Evolutionary conservation across 2,113 vertebrate genomes (phyloP).

Genomic region (Oncorhynchus tshawytscha): DNA sequence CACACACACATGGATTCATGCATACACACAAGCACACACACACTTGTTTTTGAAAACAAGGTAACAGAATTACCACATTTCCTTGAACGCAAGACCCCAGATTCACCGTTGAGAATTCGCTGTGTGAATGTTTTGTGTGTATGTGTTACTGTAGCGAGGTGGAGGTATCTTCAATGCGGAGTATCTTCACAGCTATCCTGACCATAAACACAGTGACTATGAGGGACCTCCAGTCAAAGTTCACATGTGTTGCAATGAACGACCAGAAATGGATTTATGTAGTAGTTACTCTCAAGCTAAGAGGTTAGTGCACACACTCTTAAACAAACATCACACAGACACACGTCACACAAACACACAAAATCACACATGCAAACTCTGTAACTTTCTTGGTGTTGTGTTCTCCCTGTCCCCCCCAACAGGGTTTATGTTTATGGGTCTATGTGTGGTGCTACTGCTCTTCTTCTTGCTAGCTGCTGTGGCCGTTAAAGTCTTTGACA

Average conservation of each 20-base stretch:
- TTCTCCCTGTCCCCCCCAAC: too few relatives aligned
- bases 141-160: neutral
- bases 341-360: too few relatives aligned
- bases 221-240: constrained; percentile 44
- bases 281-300: constrained; percentile 39
- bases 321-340: constrained; percentile 8
- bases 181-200: constrained; percentile 28
- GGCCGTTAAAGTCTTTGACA: constrained; percentile 48
- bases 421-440: neutral
- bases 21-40: neutral
- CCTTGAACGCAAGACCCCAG: neutral
- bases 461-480: constrained; percentile 18
- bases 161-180: rapidly evolving
- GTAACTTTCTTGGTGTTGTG: neutral
- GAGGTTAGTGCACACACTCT: constrained; percentile 45
- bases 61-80: neutral
- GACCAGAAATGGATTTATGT: rapidly evolving
- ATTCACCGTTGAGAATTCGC: neutral
- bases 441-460: constrained; percentile 29
- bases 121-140: neutral
- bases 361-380: too few relatives aligned
- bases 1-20: too few relatives aligned
- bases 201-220: constrained; percentile 54
- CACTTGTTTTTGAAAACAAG: neutral
- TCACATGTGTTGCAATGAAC: constrained; percentile 1